Percentiles rank a stretch among this genome's conserved stretches.
Evolutionary conservation across 2,113 vertebrate genomes (phyloP).

Genomic region (Odontesthes bonariensis): DNA sequence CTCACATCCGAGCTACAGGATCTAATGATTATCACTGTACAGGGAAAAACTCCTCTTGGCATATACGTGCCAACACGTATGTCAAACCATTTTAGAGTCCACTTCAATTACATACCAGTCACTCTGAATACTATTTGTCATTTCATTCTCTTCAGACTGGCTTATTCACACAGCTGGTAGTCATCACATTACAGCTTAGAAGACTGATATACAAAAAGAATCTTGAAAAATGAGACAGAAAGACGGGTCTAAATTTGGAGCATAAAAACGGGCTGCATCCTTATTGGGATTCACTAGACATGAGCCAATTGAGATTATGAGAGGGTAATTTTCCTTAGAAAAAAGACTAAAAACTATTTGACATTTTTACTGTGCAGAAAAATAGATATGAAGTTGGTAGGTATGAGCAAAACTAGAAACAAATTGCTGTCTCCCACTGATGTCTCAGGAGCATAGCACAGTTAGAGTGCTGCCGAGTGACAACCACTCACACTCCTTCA

Average conservation of each 20-base stretch:
- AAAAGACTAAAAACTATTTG: background rate
- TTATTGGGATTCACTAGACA: too few relatives aligned
- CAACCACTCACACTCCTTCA: slow-evolving; percentile 31
- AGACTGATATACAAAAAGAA: background rate
- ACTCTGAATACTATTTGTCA: background rate
- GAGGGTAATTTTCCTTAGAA: too few relatives aligned
- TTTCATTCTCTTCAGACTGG: background rate
- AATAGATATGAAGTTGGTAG: background rate
- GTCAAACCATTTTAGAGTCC: too few relatives aligned
- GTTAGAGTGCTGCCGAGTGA: slow-evolving; percentile 17
- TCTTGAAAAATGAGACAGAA: too few relatives aligned
- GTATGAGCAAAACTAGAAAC: slow-evolving; percentile 17
- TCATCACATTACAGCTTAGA: background rate
- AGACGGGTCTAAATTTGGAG: too few relatives aligned
- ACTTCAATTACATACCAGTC: background rate
- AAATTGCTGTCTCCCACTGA: slow-evolving; percentile 13
- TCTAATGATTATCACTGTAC: too few relatives aligned
- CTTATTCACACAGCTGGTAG: background rate
- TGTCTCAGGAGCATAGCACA: slow-evolving; percentile 12
- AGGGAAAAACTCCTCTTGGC: background rate
- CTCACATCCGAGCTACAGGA: too few relatives aligned
- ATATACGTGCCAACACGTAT: too few relatives aligned
- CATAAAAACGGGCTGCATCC: too few relatives aligned
- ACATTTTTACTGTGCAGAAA: background rate
- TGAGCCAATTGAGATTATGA: too few relatives aligned